Conservation (phyloP, 2,113 vertebrate species). For the Callocephalon fimbriatum region DNA sequence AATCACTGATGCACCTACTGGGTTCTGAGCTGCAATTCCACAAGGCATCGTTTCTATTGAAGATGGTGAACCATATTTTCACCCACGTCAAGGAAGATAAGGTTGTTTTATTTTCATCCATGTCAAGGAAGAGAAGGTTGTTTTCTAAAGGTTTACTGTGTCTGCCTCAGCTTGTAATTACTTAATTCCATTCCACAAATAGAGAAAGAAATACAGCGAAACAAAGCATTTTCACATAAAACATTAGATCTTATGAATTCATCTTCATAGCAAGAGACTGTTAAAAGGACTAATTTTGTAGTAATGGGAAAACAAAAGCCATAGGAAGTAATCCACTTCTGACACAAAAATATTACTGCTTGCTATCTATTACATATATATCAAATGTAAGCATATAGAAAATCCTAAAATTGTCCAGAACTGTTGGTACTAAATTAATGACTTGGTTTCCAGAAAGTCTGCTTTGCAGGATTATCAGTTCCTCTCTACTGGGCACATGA, state of each 20-base stretch:
- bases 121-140: not conserved
- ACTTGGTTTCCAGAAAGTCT: not conserved
- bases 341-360: not conserved
- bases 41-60: not conserved
- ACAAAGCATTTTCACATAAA: not conserved
- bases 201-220: not conserved
- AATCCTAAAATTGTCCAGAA: not conserved
- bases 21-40: slow-evolving; percentile 5
- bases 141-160: not conserved
- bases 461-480: not conserved
- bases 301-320: not conserved
- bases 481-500: accelerated
- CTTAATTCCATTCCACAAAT: not conserved
- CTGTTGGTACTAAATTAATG: not conserved
- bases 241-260: not conserved
- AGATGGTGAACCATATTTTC: not conserved
- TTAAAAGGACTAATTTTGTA: not conserved
- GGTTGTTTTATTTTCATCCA: not conserved
- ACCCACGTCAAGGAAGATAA: not conserved
- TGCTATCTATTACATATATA: not conserved
- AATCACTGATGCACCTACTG: not conserved
- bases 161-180: not conserved
- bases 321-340: not conserved
- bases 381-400: not conserved
- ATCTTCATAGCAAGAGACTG: not conserved